Conservation (phyloP, 2,113 vertebrate species). For the Cephalopterus ornatus region DNA sequence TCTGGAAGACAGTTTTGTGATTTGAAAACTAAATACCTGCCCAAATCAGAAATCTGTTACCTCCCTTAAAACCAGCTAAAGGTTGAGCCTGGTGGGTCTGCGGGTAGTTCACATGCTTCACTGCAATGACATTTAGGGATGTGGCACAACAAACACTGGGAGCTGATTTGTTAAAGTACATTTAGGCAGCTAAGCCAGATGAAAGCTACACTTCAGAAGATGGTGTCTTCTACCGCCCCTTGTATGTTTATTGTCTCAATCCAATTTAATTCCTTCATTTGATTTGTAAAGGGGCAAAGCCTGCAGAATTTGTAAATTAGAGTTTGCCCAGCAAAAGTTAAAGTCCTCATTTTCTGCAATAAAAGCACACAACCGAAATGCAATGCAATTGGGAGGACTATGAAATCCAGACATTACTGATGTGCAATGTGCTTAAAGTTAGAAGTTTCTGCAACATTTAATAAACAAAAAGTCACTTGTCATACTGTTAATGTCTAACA, state of each 20-base stretch:
- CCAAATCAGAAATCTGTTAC: neutral
- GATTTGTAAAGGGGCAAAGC: neutral
- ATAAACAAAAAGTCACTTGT: conserved; percentile 4
- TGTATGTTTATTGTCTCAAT: neutral
- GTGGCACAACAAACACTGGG: neutral
- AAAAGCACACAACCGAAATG: neutral
- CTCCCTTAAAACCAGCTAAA: neutral
- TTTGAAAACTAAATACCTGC: neutral
- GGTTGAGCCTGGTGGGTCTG: neutral
- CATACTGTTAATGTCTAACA: neutral
- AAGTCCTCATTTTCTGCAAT: neutral
- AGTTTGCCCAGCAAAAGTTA: neutral
- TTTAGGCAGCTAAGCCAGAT: neutral
- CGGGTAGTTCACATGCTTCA: fast-evolving
- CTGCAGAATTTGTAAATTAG: neutral
- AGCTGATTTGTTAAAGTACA: neutral
- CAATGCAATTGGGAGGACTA: neutral
- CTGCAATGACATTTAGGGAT: neutral
- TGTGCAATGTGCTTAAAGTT: neutral
- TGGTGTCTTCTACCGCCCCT: neutral
- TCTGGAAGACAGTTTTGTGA: neutral
- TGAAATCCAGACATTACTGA: neutral
- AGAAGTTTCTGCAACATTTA: neutral
- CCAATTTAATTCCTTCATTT: neutral
- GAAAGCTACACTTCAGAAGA: neutral